These are phyloP conservation scores for Halcyon badia DNA, from an alignment of 2,797 vertebrate species.

Conservation along the genomic window DNA sequence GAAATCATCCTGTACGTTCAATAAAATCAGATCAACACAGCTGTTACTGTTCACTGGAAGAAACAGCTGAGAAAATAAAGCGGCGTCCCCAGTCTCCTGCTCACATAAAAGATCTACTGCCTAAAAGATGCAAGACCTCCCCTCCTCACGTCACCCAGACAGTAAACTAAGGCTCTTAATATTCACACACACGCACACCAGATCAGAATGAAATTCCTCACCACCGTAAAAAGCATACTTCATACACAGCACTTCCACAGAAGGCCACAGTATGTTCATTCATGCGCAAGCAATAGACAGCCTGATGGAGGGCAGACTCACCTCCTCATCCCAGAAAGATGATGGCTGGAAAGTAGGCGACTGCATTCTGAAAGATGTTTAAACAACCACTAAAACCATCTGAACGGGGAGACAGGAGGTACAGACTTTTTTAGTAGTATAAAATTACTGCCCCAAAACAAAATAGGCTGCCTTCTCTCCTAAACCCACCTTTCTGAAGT, in stretches of 20 bases:
- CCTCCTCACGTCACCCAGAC: rapidly evolving
- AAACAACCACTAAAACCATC: background rate
- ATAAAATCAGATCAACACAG: background rate
- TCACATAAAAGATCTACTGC: background rate
- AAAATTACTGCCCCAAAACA: background rate
- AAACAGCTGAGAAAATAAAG: too few relatives aligned
- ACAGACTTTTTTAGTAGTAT: background rate
- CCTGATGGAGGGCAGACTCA: background rate
- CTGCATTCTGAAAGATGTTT: background rate
- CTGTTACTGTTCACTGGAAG: background rate
- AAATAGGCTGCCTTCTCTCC: background rate
- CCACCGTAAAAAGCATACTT: background rate
- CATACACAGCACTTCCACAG: background rate
- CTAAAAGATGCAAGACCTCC: rapidly evolving
- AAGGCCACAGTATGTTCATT: background rate
- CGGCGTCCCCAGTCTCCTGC: background rate
- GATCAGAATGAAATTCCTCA: background rate
- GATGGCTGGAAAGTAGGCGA: background rate
- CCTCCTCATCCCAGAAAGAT: background rate
- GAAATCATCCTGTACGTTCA: background rate
- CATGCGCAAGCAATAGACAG: background rate
- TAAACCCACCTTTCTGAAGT: background rate
- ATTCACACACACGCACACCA: background rate
- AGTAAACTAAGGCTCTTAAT: background rate
- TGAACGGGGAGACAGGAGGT: background rate